Percentiles rank a stretch among this genome's conserved stretches.
These are phyloP conservation scores for Geotrupes spiniger DNA, from an alignment of 2,888 invertebrate genomes.

Conservation along the genomic window DNA sequence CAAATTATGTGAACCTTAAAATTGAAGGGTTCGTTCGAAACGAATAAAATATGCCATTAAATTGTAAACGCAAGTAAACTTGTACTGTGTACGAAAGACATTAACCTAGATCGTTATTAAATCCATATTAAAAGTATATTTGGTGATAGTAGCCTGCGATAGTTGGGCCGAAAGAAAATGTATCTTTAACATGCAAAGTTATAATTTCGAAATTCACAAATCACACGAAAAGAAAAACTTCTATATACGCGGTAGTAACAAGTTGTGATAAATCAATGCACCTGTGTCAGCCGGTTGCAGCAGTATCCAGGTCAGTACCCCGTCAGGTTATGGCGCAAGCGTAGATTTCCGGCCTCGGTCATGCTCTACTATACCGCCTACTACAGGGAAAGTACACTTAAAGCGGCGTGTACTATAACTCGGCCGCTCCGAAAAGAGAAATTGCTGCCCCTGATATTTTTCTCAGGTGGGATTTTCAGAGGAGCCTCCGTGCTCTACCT, in stretches of 20 bases:
- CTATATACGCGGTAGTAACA: constrained; percentile 1
- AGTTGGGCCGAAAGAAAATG: neutral
- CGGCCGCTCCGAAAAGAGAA: constrained; percentile 27
- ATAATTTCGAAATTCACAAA: constrained; percentile 3
- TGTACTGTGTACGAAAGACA: too few relatives aligned
- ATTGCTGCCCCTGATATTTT: constrained; percentile 25
- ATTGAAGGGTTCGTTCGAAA: too few relatives aligned
- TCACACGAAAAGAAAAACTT: neutral
- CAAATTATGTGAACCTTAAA: too few relatives aligned
- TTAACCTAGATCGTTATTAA: too few relatives aligned
- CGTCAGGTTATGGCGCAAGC: constrained; percentile 44
- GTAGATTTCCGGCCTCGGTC: constrained; percentile 32
- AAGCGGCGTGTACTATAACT: constrained; percentile 25
- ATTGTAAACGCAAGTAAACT: too few relatives aligned
- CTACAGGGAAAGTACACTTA: constrained; percentile 29
- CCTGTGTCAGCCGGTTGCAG: constrained; percentile 41
- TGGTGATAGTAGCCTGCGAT: too few relatives aligned
- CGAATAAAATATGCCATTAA: too few relatives aligned
- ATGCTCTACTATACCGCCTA: constrained; percentile 29
- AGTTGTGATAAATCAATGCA: constrained; percentile 37
- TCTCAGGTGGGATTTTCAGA: neutral
- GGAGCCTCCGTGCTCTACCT: too few relatives aligned
- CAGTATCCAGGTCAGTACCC: constrained; percentile 48
- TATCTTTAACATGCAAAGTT: neutral
- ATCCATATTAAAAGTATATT: too few relatives aligned